Conservation (phyloP, 2,888 invertebrate genomes). For the Ophioninae sp. region DNA sequence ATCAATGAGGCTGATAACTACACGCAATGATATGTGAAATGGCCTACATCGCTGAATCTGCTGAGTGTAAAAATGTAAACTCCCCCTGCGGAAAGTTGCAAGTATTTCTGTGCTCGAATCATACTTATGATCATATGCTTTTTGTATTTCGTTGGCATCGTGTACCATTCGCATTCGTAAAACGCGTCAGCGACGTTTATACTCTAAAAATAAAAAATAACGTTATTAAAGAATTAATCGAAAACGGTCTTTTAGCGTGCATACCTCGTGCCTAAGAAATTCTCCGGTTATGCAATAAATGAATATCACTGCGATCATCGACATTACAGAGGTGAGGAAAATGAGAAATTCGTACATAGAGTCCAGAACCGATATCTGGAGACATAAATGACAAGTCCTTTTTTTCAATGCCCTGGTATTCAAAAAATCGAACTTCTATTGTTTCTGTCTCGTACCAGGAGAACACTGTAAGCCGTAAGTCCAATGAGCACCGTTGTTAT, state of each 20-base stretch:
- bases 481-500: slow-evolving; percentile 49
- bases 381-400: too few relatives aligned
- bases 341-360: too few relatives aligned
- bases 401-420: too few relatives aligned
- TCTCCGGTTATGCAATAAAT: slow-evolving; percentile 58
- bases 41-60: slow-evolving; percentile 66
- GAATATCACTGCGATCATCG: not conserved
- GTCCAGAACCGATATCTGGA: too few relatives aligned
- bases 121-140: not conserved
- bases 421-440: too few relatives aligned
- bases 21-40: slow-evolving; percentile 59
- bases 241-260: not conserved
- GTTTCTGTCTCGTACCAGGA: slow-evolving; percentile 30
- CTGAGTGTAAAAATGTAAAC: not conserved
- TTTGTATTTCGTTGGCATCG: not conserved
- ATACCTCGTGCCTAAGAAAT: not conserved
- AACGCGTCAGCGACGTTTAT: slow-evolving; percentile 8
- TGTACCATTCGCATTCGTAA: slow-evolving; percentile 28
- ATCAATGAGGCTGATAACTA: not conserved
- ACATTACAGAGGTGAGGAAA: too few relatives aligned
- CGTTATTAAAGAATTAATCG: not conserved
- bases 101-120: not conserved
- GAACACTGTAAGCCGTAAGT: slow-evolving; percentile 40
- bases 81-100: not conserved
- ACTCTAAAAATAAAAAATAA: slow-evolving; percentile 69